Evolutionary conservation across 2,797 vertebrate species (phyloP), one percentile per base, ranked within the genome.

Genomic region (Pangasius sanitwongsei): DNA sequence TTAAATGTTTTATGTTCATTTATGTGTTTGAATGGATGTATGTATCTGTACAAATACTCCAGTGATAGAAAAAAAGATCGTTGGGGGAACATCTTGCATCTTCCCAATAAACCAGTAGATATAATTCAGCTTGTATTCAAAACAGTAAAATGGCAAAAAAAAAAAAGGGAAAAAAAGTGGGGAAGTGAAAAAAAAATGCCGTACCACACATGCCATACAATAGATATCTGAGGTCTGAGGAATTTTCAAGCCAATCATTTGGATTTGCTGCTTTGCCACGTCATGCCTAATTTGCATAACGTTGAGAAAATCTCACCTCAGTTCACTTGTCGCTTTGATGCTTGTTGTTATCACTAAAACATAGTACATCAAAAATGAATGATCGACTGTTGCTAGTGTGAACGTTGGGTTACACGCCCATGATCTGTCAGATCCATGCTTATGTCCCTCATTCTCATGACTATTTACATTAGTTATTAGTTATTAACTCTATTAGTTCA

Each of bases 251-350:
- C 59, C 59, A 15, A 16, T 63, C 23, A 16, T 61, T 63, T 44
- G 0, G 37, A 65, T 65, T n/a, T n/a, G 31, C 61, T 48, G 6
- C 61, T 67, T 48, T 44, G 9, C 2, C 18, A 44, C 25, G 23
- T 83, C 59, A 63, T 59, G 34, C 15, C 25, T 41, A 7, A 44
- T 83, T 65, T 48, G 37, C 81, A 65, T 65, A 65, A 18, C 48
- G 15, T 65, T 18, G 25, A 67, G 37, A 65, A 83, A 83, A 28
- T 84, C n/a, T 84, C 83, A 53, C 63, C 61, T 84, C 41, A 48
- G 2, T 4, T 84, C 61, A 67, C 28, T 20, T n/a, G 44, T 59
- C 37, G 1, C 61, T 41, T 81, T 37, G 53, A 4, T n/a, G 55
- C 81, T 83, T 28, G 23, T 28, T 37, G 6, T 41, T 83, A 41